Evolutionary conservation across 1,140 invertebrate genomes (phyloP), one percentile per base, ranked within the genome.

Genomic region (Neelides sp.): DNA sequence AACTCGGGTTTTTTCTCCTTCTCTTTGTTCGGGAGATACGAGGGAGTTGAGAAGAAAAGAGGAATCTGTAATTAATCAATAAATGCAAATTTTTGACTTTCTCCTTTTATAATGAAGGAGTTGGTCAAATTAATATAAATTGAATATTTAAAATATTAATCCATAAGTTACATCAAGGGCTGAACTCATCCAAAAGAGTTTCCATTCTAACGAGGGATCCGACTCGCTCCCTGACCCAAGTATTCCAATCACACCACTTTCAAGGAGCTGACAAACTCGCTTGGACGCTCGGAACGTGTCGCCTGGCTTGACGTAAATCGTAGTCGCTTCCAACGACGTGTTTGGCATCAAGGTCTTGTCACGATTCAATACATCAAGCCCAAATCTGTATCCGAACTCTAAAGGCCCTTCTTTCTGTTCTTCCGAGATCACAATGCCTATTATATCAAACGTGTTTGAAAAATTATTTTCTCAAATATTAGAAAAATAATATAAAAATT

Each of bases 231-330:
- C 50, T 22, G 23, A 41, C 10, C 55, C 55, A 1, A 57, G 37
- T 10, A 57, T 48, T 1, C 36, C 32, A 2, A 54, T 43, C 8
- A 59, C 22, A 8, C 48, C 49, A 2, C 40, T 51, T 4, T 37
- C 19, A 17, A 55, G 30, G 20, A 58, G 39, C 24, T 44, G 54
- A 59, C 64, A 61, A 77, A 78, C 76, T 69, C 77, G 78, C 59
- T 80, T 80, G 13, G 76, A 73, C 30, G 78, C 74, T 40, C 75
- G 75, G 63, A 80, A 81, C 32, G 75, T 78, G 64, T 81, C 77
- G 61, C 77, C 75, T 63, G 69, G 69, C 45, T 75, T 73, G 54
- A 79, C 75, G 59, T 79, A 78, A 60, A 78, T 74, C 41, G 80
- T 78, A 57, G 80, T 77, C 57, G 77, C 77, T 30, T 74, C 68